Evolutionary conservation across 2,113 vertebrate genomes (phyloP).

Genomic region (Protobothrops flavoviridis): DNA sequence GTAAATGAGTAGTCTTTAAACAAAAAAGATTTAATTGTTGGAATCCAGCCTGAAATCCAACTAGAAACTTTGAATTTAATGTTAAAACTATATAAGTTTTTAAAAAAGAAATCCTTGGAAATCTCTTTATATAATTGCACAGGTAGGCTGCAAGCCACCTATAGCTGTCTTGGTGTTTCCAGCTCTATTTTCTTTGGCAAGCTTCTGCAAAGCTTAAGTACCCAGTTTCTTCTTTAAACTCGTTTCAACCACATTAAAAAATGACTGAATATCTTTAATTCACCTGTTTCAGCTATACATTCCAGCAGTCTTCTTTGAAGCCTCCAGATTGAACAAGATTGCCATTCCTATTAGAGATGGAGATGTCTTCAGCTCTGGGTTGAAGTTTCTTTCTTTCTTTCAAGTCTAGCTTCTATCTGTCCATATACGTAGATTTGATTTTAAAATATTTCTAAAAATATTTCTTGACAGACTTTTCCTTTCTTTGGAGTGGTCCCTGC

Average conservation of each 20-base stretch:
- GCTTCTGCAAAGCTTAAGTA: background rate
- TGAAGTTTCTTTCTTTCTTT: background rate
- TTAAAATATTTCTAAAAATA: conserved; percentile 18
- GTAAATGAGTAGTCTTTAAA: background rate
- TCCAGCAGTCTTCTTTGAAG: background rate
- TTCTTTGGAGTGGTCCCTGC: conserved; percentile 96
- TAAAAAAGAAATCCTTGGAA: background rate
- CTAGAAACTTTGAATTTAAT: background rate
- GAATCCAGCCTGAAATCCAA: background rate
- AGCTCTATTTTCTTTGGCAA: background rate
- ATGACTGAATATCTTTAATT: background rate
- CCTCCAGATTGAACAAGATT: background rate
- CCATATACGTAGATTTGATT: background rate
- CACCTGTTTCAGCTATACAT: background rate
- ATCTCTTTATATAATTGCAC: background rate
- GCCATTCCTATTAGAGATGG: background rate
- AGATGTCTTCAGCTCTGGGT: rapidly evolving
- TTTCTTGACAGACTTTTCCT: conserved; percentile 82
- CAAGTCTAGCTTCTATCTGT: background rate
- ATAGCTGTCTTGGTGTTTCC: background rate
- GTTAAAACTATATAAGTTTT: background rate
- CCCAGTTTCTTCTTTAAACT: background rate
- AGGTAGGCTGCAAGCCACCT: background rate
- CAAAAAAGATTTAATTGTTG: background rate
- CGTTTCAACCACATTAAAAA: background rate